Percentiles rank a stretch among this genome's conserved stretches.
Evolutionary conservation across 2,797 vertebrate genomes (phyloP).

Genomic region (Squalus acanthias): DNA sequence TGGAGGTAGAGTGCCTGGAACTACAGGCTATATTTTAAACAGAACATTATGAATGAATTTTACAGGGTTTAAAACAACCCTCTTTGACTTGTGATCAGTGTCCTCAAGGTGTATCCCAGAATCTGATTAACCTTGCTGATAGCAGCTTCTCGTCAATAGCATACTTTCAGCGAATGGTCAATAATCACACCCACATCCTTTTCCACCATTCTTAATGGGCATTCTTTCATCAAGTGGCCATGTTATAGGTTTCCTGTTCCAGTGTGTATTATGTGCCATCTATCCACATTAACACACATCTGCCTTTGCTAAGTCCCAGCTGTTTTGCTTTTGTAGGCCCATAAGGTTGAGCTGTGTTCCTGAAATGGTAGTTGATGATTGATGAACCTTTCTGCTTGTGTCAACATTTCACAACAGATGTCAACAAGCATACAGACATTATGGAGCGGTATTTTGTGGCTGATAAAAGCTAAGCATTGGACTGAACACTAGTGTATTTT

Average conservation of each 20-base stretch:
- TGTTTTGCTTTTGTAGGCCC: neutral
- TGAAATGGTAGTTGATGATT: neutral
- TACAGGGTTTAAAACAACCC: neutral
- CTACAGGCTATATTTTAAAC: neutral
- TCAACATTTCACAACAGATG: neutral
- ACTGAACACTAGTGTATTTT: neutral
- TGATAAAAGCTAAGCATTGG: conserved; percentile 8
- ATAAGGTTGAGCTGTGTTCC: neutral
- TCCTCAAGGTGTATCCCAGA: neutral
- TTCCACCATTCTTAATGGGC: neutral
- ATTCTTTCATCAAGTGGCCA: neutral
- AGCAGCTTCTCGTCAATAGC: neutral
- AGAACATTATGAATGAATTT: too few relatives aligned
- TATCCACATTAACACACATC: neutral
- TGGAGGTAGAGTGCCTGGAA: too few relatives aligned
- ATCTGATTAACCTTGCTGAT: neutral
- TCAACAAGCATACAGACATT: neutral
- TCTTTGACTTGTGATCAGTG: neutral
- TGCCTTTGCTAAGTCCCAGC: neutral
- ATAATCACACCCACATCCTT: neutral
- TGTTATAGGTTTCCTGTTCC: neutral
- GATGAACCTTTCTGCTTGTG: neutral
- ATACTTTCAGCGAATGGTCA: neutral
- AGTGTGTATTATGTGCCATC: neutral
- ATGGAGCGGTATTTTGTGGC: neutral